Percentiles rank a stretch among this genome's conserved stretches.
Evolutionary conservation across 2,888 invertebrate genomes (phyloP).

Genomic region (Ennomos erosarius): DNA sequence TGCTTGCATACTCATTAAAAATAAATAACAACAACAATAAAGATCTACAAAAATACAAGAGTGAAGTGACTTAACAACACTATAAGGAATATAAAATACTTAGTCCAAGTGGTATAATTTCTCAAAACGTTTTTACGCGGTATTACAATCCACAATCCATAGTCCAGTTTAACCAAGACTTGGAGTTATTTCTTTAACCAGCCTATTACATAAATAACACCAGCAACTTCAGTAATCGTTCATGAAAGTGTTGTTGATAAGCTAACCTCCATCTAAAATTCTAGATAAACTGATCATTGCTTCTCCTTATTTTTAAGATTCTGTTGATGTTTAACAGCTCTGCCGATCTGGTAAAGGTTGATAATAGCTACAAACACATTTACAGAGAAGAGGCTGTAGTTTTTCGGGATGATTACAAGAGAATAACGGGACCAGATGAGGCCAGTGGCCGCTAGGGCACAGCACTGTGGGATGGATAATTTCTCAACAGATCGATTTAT

Average conservation of each 20-base stretch:
- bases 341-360: conserved; percentile 92
- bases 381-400: conserved; percentile 97
- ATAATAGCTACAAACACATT: conserved; percentile 98
- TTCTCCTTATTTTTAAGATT: conserved; percentile 26
- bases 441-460: conserved; percentile 94
- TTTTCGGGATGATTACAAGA: conserved; percentile 98
- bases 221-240: too few relatives aligned
- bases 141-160: too few relatives aligned
- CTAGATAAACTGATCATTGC: background rate
- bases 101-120: too few relatives aligned
- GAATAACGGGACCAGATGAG: conserved; percentile 98
- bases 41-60: too few relatives aligned
- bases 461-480: conserved; percentile 92
- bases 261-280: conserved; percentile 1
- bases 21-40: too few relatives aligned
- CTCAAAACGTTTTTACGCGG: too few relatives aligned
- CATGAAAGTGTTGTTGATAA: background rate
- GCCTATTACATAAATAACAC: too few relatives aligned
- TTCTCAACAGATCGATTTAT: conserved; percentile 94
- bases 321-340: conserved; percentile 85
- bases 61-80: too few relatives aligned
- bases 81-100: too few relatives aligned
- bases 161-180: too few relatives aligned
- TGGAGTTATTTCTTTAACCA: too few relatives aligned
- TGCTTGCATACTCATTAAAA: too few relatives aligned